Evolutionary conservation across 2,797 vertebrate species (phyloP).

Genomic region (Calcarius lapponicus): DNA sequence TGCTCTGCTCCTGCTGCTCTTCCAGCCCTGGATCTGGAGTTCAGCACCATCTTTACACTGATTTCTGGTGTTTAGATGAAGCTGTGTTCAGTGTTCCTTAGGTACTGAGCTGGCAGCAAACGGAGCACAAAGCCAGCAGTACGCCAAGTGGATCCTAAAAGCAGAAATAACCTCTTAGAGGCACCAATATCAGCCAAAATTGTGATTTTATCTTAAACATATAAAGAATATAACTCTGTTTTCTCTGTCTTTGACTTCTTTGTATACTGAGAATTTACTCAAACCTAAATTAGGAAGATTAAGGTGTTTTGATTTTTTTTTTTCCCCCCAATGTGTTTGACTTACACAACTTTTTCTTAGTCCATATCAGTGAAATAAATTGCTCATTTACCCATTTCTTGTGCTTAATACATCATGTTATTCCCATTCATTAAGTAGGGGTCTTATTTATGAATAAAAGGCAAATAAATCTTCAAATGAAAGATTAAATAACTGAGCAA

Average conservation of each 20-base stretch:
- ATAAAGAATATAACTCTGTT: not conserved
- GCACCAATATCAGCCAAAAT: not conserved
- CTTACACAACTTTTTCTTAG: not conserved
- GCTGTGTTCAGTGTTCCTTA: not conserved
- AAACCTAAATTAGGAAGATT: not conserved
- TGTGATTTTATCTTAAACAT: not conserved
- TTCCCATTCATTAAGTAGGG: not conserved
- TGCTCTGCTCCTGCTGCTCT: not conserved
- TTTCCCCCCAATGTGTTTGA: rapidly evolving
- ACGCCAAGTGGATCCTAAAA: not conserved
- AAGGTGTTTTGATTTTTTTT: not conserved
- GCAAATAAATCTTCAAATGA: not conserved
- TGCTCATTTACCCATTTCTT: not conserved
- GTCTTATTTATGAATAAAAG: not conserved
- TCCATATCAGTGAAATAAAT: not conserved
- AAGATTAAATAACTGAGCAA: not conserved
- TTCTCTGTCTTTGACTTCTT: not conserved
- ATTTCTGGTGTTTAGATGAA: not conserved
- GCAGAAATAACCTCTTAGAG: not conserved
- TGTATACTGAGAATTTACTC: not conserved
- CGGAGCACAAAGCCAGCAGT: not conserved
- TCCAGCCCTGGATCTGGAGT: not conserved
- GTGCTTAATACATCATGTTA: not conserved
- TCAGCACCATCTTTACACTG: not conserved
- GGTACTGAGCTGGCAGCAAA: not conserved